Evolutionary conservation across 30 jellyfish, hydroid and myxozoan genomes (phyloP).

Genomic region (Chironex yamaguchii): DNA sequence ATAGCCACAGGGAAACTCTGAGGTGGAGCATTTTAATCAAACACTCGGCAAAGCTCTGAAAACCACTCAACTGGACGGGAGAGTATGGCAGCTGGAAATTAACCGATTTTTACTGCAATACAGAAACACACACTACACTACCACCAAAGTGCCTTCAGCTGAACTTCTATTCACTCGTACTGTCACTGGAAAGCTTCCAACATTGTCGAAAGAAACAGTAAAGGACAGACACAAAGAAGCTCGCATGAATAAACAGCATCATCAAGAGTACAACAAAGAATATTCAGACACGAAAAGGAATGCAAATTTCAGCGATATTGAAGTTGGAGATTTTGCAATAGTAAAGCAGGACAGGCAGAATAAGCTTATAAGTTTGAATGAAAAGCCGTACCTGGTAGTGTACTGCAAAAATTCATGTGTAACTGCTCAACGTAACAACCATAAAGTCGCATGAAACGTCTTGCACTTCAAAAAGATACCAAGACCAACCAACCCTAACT

Average conservation of each 20-base stretch:
- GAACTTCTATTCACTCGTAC: not conserved
- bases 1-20: not conserved
- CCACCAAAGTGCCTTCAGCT: not conserved
- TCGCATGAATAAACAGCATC: not conserved
- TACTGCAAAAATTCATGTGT: conserved; percentile 13
- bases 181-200: not conserved
- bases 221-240: conserved; percentile 12
- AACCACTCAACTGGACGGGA: not conserved
- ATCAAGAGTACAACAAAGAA: conserved; percentile 14
- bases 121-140: not conserved
- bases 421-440: conserved; percentile 40
- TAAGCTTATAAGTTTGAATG: conserved; percentile 6
- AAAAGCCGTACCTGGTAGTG: not conserved
- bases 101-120: not conserved
- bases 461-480: conserved; percentile 15
- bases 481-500: not conserved
- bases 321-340: conserved; percentile 25
- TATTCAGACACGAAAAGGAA: conserved; percentile 15
- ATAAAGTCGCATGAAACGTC: conserved; percentile 28
- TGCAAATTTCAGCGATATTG: conserved; percentile 7
- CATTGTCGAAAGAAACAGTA: not conserved
- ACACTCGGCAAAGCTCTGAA: not conserved
- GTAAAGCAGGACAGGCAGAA: conserved; percentile 15
- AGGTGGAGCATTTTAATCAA: not conserved
- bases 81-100: not conserved